These are phyloP conservation scores for Perca schrenkii DNA, from an alignment of 2,113 vertebrate species.

Conservation along the genomic window DNA sequence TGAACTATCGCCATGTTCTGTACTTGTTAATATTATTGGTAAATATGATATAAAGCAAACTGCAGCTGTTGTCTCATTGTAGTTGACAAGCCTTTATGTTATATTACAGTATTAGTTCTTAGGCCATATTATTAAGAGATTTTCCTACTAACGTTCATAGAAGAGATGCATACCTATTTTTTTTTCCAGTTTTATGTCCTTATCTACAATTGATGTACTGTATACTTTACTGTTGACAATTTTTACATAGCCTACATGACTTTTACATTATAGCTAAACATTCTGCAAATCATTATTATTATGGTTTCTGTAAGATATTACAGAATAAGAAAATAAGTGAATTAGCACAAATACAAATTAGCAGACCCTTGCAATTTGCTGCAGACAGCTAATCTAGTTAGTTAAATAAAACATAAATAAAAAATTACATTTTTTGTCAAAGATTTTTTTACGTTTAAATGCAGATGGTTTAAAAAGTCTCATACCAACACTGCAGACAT, in stretches of 20 bases:
- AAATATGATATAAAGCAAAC: background rate
- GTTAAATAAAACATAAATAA: background rate
- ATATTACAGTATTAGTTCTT: background rate
- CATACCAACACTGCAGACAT: background rate
- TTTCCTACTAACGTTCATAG: background rate
- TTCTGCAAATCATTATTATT: background rate
- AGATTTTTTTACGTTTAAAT: background rate
- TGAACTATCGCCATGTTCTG: background rate
- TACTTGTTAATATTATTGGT: background rate
- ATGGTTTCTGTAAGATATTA: background rate
- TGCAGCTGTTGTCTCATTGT: background rate
- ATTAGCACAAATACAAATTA: background rate
- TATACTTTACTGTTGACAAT: background rate
- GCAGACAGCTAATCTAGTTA: background rate
- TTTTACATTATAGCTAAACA: background rate
- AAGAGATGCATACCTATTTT: background rate
- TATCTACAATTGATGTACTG: background rate
- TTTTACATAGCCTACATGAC: background rate
- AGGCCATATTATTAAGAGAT: background rate
- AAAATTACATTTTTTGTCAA: background rate
- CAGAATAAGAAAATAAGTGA: background rate
- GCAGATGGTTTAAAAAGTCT: slow-evolving; percentile 9
- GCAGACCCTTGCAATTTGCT: background rate
- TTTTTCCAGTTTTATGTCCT: background rate
- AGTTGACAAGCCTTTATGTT: background rate